Evolutionary conservation across 2,113 vertebrate species (phyloP).

Genomic region (Accipiter virgatus): DNA sequence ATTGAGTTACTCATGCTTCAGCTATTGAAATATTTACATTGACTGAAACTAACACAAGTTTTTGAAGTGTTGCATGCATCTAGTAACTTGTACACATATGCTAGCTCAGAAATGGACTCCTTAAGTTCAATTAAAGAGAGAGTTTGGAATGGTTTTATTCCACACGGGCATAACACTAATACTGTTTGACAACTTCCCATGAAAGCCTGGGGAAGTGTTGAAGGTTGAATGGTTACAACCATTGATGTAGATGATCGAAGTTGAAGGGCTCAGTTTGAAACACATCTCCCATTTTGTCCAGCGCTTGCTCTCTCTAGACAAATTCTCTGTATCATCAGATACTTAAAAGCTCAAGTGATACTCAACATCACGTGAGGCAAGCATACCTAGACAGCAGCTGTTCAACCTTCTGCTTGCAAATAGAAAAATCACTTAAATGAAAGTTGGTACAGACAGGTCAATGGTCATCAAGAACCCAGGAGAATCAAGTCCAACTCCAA

Average conservation of each 20-base stretch:
- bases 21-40: background rate
- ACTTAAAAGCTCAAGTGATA: background rate
- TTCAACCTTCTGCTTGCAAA: background rate
- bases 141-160: background rate
- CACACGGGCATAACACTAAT: background rate
- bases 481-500: background rate
- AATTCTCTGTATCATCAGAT: background rate
- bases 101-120: background rate
- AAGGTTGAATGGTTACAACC: background rate
- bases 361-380: background rate
- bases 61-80: background rate
- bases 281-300: background rate
- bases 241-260: background rate
- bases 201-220: background rate
- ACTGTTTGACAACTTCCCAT: background rate
- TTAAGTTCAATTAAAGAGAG: background rate
- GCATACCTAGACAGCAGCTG: background rate
- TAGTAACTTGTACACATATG: rapidly evolving
- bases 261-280: background rate
- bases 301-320: background rate
- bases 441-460: background rate
- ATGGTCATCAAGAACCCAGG: background rate
- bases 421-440: rapidly evolving
- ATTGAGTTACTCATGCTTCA: background rate
- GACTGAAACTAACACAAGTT: background rate